Conservation (phyloP, 2,888 invertebrate species). For the Spialia ferax region DNA sequence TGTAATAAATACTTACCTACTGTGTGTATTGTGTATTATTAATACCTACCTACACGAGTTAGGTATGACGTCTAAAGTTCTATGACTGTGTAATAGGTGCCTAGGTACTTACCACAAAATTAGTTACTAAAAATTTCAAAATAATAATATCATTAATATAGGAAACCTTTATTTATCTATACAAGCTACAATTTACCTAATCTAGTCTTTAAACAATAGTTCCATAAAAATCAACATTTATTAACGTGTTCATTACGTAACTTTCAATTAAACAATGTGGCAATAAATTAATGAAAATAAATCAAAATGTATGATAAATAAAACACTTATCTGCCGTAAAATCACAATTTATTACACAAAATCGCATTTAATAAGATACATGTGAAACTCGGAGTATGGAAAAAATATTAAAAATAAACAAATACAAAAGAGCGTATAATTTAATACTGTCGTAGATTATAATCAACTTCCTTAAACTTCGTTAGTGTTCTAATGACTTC, state of each 20-base stretch:
- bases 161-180: no score
- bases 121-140: no score
- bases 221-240: not conserved
- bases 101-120: no score
- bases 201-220: not conserved
- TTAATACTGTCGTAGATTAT: slow-evolving; percentile 34
- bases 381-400: slow-evolving; percentile 25
- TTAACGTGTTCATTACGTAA: slow-evolving; percentile 17
- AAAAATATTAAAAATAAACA: slow-evolving; percentile 31
- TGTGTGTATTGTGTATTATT: no score
- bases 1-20: no score
- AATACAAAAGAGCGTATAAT: slow-evolving; percentile 35
- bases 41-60: no score
- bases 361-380: slow-evolving; percentile 29
- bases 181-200: no score
- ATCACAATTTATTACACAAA: slow-evolving; percentile 36
- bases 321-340: slow-evolving; percentile 28
- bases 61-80: no score
- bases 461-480: slow-evolving; percentile 30
- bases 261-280: slow-evolving; percentile 22
- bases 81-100: no score
- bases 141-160: no score
- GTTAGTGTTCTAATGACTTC: slow-evolving; percentile 17
- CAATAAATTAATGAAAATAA: slow-evolving; percentile 29
- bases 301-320: slow-evolving; percentile 25